Evolutionary conservation across 2,113 vertebrate species (phyloP), one percentile per base, ranked within the genome.

Genomic region (Panthera uncia): DNA sequence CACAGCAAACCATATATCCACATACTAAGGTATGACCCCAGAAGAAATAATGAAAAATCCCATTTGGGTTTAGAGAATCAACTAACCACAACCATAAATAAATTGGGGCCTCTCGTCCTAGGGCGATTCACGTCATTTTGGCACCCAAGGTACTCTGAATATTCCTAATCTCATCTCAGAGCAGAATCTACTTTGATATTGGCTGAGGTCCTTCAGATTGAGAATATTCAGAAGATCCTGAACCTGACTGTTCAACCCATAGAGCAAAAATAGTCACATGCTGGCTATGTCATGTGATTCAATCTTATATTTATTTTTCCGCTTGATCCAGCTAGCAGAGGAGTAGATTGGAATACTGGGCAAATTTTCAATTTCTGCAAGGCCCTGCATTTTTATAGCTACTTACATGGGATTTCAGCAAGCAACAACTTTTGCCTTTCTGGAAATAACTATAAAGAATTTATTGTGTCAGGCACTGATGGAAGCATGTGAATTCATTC

Each of bases 381-480:
- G 21, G 36, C 33, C 48, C 13, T 84, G 48, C 80, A 12, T 76
- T 94, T 79, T 82, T 66, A 83, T 6, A 81, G 55, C 50, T 80
- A 57, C 48, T 76, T 52, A 81, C 18, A 11, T 38, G 5, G 55
- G 48, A n/a, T 87, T 87, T 90, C 25, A 69, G 31, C 29, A 94
- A 89, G 85, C 65, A 52, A 27, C 13, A 92, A 71, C 25, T 76
- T 91, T 61, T 92, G 52, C 25, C 16, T 94, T 91, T 69, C 21
- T 88, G 65, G 45, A 21, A 91, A 27, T 89, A 85, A 96, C 7
- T 73, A 91, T 61, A 76, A 84, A 91, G 38, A 91, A 91, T 10
- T 86, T 69, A 31, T 31, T 48, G 16, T 63, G 8, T 55, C 48
- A n/a, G 41, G 27, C 38, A 68, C n/a, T 52, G 3, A 9, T 88